Conservation (phyloP, 2,113 vertebrate genomes). For the Malurus cyaneus region DNA sequence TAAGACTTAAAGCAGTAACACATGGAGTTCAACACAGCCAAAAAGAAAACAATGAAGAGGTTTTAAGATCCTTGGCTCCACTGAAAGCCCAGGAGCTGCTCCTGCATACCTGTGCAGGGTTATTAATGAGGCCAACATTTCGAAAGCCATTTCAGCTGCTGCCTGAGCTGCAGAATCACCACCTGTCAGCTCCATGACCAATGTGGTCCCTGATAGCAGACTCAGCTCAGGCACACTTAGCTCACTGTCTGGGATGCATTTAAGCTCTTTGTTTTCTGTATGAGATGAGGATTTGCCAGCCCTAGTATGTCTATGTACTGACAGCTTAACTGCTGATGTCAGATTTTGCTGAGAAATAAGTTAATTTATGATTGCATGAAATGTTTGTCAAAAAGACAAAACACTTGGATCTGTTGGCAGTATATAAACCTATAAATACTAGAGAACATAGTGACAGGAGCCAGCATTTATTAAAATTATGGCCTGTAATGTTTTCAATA, state of each 20-base stretch:
- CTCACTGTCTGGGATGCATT: conserved; percentile 33
- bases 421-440: conserved; percentile 62
- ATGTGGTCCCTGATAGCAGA: background rate
- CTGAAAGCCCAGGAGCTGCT: background rate
- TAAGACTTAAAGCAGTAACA: background rate
- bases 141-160: background rate
- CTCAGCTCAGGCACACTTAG: background rate
- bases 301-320: conserved; percentile 14
- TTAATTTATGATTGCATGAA: conserved; percentile 62
- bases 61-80: background rate
- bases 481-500: conserved; percentile 52
- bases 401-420: conserved; percentile 48
- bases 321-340: conserved; percentile 64
- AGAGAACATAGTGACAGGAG: conserved; percentile 46
- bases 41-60: background rate
- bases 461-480: conserved; percentile 63
- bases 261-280: conserved; percentile 43
- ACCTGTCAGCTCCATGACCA: conserved; percentile 6
- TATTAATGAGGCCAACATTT: background rate
- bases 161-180: background rate
- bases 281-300: conserved; percentile 32
- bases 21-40: background rate
- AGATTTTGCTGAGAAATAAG: conserved; percentile 63
- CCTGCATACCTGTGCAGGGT: background rate
- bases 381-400: conserved; percentile 66